Conservation (phyloP, 2,113 vertebrate genomes). For the Forbesichthys agassizii region DNA sequence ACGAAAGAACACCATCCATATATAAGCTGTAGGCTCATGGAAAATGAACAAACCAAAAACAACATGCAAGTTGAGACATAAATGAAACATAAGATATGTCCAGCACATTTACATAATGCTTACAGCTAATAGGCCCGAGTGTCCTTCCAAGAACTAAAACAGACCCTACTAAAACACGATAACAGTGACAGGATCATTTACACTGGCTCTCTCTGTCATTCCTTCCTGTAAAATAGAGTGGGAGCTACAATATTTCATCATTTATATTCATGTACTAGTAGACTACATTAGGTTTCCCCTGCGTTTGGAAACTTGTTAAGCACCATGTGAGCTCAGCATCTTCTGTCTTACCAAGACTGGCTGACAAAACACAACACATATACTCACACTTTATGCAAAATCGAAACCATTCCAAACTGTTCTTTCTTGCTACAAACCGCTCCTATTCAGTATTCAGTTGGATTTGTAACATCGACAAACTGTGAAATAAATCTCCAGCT, state of each 20-base stretch:
- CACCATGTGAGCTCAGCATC: conserved; percentile 15
- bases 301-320: conserved; percentile 31
- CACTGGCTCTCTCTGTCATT: conserved; percentile 16
- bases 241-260: conserved; percentile 60
- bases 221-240: conserved; percentile 48
- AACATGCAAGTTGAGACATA: conserved; percentile 50
- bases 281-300: conserved; percentile 45
- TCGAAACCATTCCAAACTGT: conserved; percentile 18
- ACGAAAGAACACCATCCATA: conserved; percentile 16
- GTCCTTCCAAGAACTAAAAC: conserved; percentile 74
- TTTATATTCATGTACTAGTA: conserved; percentile 61
- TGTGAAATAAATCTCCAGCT: conserved; percentile 26
- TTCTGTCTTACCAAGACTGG: conserved; percentile 9
- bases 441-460: conserved; percentile 37
- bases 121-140: conserved; percentile 81
- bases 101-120: conserved; percentile 83
- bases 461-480: conserved; percentile 36
- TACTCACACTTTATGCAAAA: conserved; percentile 20
- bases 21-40: neutral
- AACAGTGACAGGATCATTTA: too few species aligned
- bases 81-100: conserved; percentile 76
- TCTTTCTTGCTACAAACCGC: conserved; percentile 34
- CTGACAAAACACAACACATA: conserved; percentile 22
- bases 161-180: neutral
- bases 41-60: conserved; percentile 60